phyloP scores from a whole-genome alignment of 1,140 invertebrate genomes.

The Leptestheria dahalacensis region DNA sequence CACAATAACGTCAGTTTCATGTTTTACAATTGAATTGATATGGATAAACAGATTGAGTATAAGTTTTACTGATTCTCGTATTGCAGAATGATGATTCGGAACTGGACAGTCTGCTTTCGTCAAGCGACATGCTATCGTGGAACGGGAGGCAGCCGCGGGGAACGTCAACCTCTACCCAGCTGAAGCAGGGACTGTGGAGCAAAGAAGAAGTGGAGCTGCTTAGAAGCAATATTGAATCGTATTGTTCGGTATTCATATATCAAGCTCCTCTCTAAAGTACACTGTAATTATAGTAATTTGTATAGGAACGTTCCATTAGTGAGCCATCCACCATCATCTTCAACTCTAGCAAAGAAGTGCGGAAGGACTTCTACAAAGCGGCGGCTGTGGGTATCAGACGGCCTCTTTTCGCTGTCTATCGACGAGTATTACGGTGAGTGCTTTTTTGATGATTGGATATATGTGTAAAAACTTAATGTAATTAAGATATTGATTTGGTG shows the following conservation, averaged over 20 bases:
- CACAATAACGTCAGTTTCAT: too few species aligned
- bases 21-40: not conserved
- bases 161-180: constrained; percentile 31
- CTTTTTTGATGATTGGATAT: not conserved
- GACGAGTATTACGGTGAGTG: constrained; percentile 28
- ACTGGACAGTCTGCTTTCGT: too few species aligned
- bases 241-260: constrained; percentile 28
- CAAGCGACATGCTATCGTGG: too few species aligned
- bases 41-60: not conserved
- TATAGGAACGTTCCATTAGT: constrained; percentile 25
- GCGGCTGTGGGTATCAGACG: constrained; percentile 32
- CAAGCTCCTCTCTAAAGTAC: not conserved
- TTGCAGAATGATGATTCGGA: too few species aligned
- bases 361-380: constrained; percentile 35
- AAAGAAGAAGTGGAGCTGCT: constrained; percentile 34
- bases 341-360: constrained; percentile 35
- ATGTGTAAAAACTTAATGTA: too few species aligned
- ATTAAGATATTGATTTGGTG: not conserved
- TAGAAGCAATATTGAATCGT: constrained; percentile 30
- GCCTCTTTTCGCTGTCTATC: constrained; percentile 36
- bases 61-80: not conserved
- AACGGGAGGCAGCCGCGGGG: not conserved
- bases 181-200: constrained; percentile 36
- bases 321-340: constrained; percentile 35
- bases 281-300: constrained; percentile 22